phyloP scores from a whole-genome alignment of 2,797 vertebrate species.

The Lagocephalus sceleratus region DNA sequence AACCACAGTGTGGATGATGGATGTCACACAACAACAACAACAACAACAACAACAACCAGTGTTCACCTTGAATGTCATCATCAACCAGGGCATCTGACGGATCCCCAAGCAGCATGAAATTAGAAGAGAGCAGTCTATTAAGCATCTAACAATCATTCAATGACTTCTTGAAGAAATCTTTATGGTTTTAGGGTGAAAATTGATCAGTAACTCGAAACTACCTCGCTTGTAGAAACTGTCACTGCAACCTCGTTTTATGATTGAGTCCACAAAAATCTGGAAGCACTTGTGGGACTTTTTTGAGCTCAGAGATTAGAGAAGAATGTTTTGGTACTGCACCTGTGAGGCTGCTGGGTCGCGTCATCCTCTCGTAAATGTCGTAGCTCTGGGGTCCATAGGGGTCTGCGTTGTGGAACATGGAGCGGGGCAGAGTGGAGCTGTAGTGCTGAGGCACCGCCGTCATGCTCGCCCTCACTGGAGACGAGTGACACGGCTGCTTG shows the following conservation, averaged over 20 bases:
- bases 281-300: no score
- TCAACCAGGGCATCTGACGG: constrained; percentile 71
- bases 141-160: constrained; percentile 19
- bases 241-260: no score
- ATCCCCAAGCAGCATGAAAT: constrained; percentile 63
- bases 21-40: constrained; percentile 11
- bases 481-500: constrained; percentile 79
- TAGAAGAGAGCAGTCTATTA: constrained; percentile 56
- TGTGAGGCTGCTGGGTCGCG: constrained; percentile 90
- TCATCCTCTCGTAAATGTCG: constrained; percentile 94
- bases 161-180: constrained; percentile 20
- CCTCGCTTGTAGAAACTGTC: no score
- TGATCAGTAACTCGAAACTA: no score
- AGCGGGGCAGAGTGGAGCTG: constrained; percentile 84
- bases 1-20: no score
- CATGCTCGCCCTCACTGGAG: constrained; percentile 88
- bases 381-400: constrained; percentile 89
- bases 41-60: constrained; percentile 3
- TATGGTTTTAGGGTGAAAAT: constrained; percentile 4
- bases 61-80: constrained; percentile 74
- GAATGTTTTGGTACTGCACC: constrained; percentile 64
- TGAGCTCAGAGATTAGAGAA: no score
- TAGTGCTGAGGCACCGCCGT: constrained; percentile 92
- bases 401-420: constrained; percentile 80
- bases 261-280: no score